These are phyloP conservation scores for Epinephelus lanceolatus DNA, from an alignment of 2,113 vertebrate species.

Conservation along the genomic window DNA sequence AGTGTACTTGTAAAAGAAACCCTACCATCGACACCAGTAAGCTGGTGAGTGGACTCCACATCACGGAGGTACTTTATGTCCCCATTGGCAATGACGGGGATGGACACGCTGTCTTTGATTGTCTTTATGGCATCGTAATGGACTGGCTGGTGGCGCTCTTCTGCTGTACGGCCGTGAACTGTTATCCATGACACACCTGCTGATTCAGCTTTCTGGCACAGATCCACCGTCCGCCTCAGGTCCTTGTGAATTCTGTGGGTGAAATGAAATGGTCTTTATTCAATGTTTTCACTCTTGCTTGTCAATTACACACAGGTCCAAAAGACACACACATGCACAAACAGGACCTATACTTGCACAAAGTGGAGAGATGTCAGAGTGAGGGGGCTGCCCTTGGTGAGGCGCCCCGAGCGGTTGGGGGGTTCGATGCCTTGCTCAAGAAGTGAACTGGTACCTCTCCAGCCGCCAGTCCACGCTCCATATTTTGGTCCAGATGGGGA, in stretches of 20 bases:
- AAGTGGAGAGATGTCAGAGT: too few species aligned
- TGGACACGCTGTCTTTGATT: constrained; percentile 92
- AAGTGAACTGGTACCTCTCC: too few species aligned
- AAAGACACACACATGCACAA: too few species aligned
- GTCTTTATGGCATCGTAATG: constrained; percentile 95
- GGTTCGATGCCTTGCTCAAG: too few species aligned
- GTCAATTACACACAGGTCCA: too few species aligned
- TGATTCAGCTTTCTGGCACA: constrained; percentile 95
- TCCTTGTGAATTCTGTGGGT: constrained; percentile 92
- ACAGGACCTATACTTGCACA: too few species aligned
- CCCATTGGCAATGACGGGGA: constrained; percentile 95
- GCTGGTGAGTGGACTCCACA: constrained; percentile 87
- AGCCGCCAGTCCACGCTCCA: too few species aligned
- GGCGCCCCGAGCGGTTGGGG: too few species aligned
- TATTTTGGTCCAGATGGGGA: too few species aligned
- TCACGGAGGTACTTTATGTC: constrained; percentile 93
- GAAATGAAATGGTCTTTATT: neutral
- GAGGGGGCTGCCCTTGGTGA: too few species aligned
- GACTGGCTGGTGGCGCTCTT: constrained; percentile 96
- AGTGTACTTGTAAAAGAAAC: constrained; percentile 5
- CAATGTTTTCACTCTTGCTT: too few species aligned
- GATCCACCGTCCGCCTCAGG: constrained; percentile 91
- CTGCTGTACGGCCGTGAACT: constrained; percentile 92
- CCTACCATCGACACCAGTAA: constrained; percentile 94
- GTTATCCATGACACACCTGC: constrained; percentile 96